Evolutionary conservation across 2,888 invertebrate genomes (phyloP), one percentile per base, ranked within the genome.

Genomic region (Eupelmus urozonus): DNA sequence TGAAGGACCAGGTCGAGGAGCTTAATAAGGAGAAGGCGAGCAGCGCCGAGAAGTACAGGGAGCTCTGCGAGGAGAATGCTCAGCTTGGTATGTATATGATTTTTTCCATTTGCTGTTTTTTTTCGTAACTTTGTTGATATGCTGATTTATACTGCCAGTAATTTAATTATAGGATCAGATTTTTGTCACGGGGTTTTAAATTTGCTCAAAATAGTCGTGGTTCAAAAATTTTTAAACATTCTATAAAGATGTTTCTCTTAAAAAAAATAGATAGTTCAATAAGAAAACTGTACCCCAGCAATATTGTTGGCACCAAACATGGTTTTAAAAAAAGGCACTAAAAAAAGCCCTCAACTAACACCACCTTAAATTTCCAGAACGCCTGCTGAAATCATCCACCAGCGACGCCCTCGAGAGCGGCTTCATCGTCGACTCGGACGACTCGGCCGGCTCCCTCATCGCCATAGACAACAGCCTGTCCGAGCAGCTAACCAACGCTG

Each of bases 401-500:
- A 62, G 55, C 2, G 62, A 62, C 29, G 40, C 49, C 2, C n/a
- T 51, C 11, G 20, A 63, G 0, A 73, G 5, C 49, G 42, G 60
- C 7, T 63, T 70, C 7, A 20, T 34, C 40, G 1, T 59, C 11
- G 59, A 71, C 0, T 42, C 70, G 0, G 63, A 70, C 5, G 60
- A 63, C 5, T 59, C 25, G 51, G 3, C 18, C 2, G 7, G 2
- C 3, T 51, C 27, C n/a, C 13, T 5, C 20, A 5, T 18, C 2
- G 34, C 18, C 11, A 40, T 94, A 2, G 96, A 96, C 88, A 96
- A 95, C 86, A 96, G 96, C 89, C 92, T 98, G 82, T 96, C 96
- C 0, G 97, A 98, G 88, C 97, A 98, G 90, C 90, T 98, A 78
- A 96, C 95, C 23, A 97, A 96, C 86, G 97, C 96, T 88, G 97